These are phyloP conservation scores for Heloderma charlesbogerti DNA, from an alignment of 2,113 vertebrate genomes.

Conservation along the genomic window DNA sequence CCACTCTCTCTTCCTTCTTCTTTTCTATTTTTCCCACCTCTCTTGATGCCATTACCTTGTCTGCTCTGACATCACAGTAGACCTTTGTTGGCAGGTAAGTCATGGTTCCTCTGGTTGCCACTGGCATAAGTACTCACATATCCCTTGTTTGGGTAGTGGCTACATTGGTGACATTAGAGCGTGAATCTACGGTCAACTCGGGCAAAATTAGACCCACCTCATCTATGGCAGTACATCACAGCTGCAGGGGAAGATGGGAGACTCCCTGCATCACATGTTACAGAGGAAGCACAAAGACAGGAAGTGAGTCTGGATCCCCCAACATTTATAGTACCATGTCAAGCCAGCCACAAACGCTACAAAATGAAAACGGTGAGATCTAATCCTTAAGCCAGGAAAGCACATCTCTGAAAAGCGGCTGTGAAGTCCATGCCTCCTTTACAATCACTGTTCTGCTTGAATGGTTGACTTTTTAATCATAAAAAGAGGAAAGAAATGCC, in stretches of 20 bases:
- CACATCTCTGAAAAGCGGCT: neutral
- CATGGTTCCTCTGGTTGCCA: neutral
- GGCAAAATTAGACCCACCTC: neutral
- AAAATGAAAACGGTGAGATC: neutral
- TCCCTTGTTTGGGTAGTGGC: neutral
- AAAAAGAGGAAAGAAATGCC: neutral
- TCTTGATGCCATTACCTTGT: neutral
- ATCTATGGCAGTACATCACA: neutral
- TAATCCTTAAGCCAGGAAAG: neutral
- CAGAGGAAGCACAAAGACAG: neutral
- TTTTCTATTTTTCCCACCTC: no score
- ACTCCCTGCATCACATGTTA: neutral
- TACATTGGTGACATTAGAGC: neutral
- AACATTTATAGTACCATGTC: no score
- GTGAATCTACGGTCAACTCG: neutral
- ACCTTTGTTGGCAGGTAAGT: neutral
- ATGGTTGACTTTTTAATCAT: constrained; percentile 46
- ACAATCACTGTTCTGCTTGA: neutral
- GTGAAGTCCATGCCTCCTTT: neutral
- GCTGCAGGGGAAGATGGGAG: neutral
- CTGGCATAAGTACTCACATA: neutral
- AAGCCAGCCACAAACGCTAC: neutral
- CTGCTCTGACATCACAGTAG: neutral
- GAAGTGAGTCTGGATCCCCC: neutral
- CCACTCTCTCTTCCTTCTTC: neutral